These are phyloP conservation scores for Alca torda DNA, from an alignment of 2,797 vertebrate genomes.

Conservation along the genomic window DNA sequence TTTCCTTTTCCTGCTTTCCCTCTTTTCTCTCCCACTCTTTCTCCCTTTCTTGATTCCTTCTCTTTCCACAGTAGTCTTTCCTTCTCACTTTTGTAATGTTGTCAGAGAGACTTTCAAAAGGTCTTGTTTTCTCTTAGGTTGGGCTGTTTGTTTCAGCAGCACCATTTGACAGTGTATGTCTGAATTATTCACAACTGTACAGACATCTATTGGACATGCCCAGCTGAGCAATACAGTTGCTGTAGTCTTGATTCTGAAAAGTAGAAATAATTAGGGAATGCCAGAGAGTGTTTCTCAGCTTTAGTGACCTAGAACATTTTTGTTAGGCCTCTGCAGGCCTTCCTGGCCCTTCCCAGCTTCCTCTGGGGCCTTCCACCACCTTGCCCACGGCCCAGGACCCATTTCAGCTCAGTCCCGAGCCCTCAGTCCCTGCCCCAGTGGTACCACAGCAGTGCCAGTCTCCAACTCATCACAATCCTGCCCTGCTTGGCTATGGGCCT, in stretches of 20 bases:
- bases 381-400: neutral
- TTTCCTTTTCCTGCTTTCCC: neutral
- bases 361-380: neutral
- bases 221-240: neutral
- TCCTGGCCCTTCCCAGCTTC: neutral
- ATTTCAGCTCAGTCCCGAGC: neutral
- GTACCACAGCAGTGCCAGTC: neutral
- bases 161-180: neutral
- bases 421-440: neutral
- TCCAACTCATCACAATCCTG: neutral
- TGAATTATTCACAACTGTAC: neutral
- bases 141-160: neutral
- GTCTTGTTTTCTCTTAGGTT: neutral
- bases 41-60: neutral
- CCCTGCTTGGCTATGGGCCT: neutral
- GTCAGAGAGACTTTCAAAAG: neutral
- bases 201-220: neutral
- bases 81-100: neutral
- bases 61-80: neutral
- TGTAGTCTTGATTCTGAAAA: neutral
- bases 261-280: neutral
- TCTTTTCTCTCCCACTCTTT: neutral
- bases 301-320: neutral
- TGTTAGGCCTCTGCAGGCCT: neutral
- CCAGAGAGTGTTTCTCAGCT: neutral